phyloP scores from a whole-genome alignment of 2,888 invertebrate species.

The Fabriciana adippe region DNA sequence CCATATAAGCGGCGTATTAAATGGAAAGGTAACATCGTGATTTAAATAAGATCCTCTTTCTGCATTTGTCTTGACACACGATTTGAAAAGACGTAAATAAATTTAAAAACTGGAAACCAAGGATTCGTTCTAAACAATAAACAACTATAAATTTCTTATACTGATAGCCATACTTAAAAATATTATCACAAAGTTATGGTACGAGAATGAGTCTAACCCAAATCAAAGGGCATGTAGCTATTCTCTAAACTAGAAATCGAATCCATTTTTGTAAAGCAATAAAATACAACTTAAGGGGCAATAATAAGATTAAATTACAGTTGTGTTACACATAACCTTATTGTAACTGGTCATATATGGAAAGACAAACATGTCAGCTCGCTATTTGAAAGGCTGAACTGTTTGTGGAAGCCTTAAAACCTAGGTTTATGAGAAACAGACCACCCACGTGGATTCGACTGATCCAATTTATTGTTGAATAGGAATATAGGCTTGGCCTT shows the following conservation, averaged over 20 bases:
- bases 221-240: not conserved
- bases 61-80: conserved; percentile 7
- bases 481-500: conserved; percentile 26
- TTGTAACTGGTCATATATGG: conserved; percentile 28
- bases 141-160: not conserved
- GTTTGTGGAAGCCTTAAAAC: conserved; percentile 36
- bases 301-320: conserved; percentile 25
- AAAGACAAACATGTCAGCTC: conserved; percentile 22
- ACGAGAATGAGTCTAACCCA: not conserved
- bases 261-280: conserved; percentile 19
- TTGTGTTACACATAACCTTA: conserved; percentile 23
- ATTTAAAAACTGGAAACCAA: not conserved
- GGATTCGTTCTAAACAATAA: not conserved
- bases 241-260: conserved; percentile 2
- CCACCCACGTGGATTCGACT: conserved; percentile 36
- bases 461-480: conserved; percentile 34
- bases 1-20: conserved; percentile 48
- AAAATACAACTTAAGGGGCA: conserved; percentile 26
- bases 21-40: conserved; percentile 25
- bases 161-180: not conserved
- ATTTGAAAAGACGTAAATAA: conserved; percentile 5
- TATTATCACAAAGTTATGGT: not conserved
- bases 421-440: conserved; percentile 33
- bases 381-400: conserved; percentile 29
- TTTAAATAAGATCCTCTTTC: conserved; percentile 14